Evolutionary conservation across 2,797 vertebrate genomes (phyloP).

Genomic region (Falco peregrinus): DNA sequence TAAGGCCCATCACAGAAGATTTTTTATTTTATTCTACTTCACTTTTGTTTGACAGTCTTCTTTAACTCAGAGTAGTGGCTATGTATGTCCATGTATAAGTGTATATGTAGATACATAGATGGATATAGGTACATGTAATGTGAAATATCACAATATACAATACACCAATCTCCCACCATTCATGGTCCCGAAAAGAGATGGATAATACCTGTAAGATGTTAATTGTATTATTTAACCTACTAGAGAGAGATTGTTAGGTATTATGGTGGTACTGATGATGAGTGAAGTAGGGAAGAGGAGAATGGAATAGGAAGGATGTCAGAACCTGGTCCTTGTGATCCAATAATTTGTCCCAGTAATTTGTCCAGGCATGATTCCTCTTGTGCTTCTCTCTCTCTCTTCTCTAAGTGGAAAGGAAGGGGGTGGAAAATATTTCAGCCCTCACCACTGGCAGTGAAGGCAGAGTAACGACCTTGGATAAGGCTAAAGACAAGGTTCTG

Average conservation of each 20-base stretch:
- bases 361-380: neutral
- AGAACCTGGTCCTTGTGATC: neutral
- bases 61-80: neutral
- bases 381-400: neutral
- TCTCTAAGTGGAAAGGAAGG: neutral
- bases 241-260: neutral
- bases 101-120: neutral
- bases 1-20: neutral
- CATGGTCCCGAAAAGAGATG: neutral
- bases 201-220: neutral
- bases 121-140: neutral
- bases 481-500: neutral
- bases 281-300: neutral
- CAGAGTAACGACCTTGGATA: neutral
- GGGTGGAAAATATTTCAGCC: neutral
- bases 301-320: neutral
- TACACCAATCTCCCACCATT: rapidly evolving
- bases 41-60: neutral
- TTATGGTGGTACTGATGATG: neutral
- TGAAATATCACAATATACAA: neutral
- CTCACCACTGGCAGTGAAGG: neutral
- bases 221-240: neutral
- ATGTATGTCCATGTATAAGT: neutral
- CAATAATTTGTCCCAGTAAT: neutral
- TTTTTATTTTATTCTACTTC: neutral